phyloP scores from a whole-genome alignment of 2,113 vertebrate species.

The Mionectes macconnelli region DNA sequence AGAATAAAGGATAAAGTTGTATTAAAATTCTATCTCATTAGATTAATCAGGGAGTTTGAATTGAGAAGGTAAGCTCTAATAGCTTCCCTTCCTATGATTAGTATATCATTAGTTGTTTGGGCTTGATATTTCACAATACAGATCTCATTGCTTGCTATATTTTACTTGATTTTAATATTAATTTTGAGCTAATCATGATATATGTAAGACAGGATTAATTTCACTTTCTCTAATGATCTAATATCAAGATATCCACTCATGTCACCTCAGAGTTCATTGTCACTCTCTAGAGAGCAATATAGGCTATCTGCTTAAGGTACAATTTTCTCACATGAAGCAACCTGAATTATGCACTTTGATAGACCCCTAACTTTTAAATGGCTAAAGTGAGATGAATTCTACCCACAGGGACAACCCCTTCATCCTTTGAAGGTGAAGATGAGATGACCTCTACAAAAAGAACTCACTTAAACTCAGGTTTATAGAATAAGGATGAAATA shows the following conservation, averaged over 20 bases:
- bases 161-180: constrained; percentile 10
- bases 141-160: background rate
- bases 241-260: background rate
- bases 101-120: background rate
- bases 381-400: constrained; percentile 4
- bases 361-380: constrained; percentile 10
- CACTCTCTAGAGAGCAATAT: constrained; percentile 25
- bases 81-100: background rate
- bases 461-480: background rate
- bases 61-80: background rate
- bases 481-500: background rate
- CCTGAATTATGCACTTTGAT: background rate
- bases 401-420: background rate
- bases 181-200: background rate
- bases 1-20: background rate
- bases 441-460: background rate
- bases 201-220: background rate
- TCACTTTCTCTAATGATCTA: constrained; percentile 12
- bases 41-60: background rate
- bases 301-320: background rate
- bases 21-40: background rate
- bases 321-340: constrained; percentile 21
- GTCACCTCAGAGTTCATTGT: constrained; percentile 5
- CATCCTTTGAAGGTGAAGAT: background rate
- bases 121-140: background rate